A percentile compares a stretch with the other conserved stretches of the same genome.
Evolutionary conservation across 92 coral and sea anemone genomes (phyloP).

Genomic region (Parazoanthus atlanticus): DNA sequence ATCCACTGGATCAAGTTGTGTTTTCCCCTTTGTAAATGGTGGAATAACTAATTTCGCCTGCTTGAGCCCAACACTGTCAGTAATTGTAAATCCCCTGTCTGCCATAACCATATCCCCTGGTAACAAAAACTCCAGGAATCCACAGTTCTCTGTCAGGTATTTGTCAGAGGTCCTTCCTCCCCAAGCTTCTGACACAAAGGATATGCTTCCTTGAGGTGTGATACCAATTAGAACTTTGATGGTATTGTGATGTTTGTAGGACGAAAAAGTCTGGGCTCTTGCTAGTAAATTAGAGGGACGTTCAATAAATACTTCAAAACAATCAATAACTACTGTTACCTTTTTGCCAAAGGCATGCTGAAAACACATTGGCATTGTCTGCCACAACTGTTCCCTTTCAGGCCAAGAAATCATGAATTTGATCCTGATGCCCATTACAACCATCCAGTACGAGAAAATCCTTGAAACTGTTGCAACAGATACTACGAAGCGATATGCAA

Average conservation of each 20-base stretch:
- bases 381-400: neutral
- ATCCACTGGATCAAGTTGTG: slow-evolving; percentile 54
- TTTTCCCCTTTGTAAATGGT: slow-evolving; percentile 51
- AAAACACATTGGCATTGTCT: slow-evolving; percentile 47
- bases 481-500: slow-evolving; percentile 54
- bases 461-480: slow-evolving; percentile 60
- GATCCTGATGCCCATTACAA: slow-evolving; percentile 48
- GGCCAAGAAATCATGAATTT: too few relatives aligned
- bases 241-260: slow-evolving; percentile 48
- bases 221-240: slow-evolving; percentile 46
- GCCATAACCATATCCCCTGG: slow-evolving; percentile 75
- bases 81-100: slow-evolving; percentile 59
- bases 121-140: slow-evolving; percentile 51
- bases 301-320: slow-evolving; percentile 5
- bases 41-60: slow-evolving; percentile 46
- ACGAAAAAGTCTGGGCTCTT: slow-evolving; percentile 48
- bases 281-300: slow-evolving; percentile 43
- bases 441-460: slow-evolving; percentile 55
- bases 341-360: slow-evolving; percentile 40
- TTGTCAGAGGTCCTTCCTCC: slow-evolving; percentile 69
- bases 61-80: slow-evolving; percentile 45
- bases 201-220: slow-evolving; percentile 44
- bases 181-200: slow-evolving; percentile 61
- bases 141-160: slow-evolving; percentile 65
- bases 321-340: slow-evolving; percentile 27